Evolutionary conservation across 2,888 invertebrate genomes (phyloP).

Genomic region (Lochmaea crataegi): DNA sequence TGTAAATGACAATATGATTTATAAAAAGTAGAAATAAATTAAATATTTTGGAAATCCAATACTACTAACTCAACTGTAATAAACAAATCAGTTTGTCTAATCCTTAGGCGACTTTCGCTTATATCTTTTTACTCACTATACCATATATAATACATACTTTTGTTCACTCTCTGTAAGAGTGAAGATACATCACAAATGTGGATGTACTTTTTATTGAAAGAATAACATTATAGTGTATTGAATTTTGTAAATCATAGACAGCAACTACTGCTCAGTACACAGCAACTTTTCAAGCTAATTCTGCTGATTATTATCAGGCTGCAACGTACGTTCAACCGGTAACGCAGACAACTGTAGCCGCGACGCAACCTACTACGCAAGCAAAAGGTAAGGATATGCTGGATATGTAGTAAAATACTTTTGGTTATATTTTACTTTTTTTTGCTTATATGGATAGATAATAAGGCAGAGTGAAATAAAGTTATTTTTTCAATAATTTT

Average conservation of each 20-base stretch:
- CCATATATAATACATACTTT: too few relatives aligned
- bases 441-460: background rate
- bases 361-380: conserved; percentile 68
- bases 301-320: conserved; percentile 63
- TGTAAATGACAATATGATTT: too few relatives aligned
- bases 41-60: too few relatives aligned
- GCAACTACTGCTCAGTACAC: conserved; percentile 44
- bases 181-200: background rate
- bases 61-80: too few relatives aligned
- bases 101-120: too few relatives aligned
- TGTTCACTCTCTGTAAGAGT: too few relatives aligned
- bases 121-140: too few relatives aligned
- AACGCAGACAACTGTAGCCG: conserved; percentile 70
- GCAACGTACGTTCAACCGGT: conserved; percentile 68
- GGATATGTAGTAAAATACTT: background rate
- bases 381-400: conserved; percentile 70
- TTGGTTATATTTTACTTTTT: background rate
- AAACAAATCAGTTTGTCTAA: too few relatives aligned
- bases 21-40: too few relatives aligned
- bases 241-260: conserved; percentile 53
- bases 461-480: background rate
- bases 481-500: too few relatives aligned
- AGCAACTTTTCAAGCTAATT: conserved; percentile 63
- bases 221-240: background rate
- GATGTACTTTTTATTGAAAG: background rate